Evolutionary conservation across 37 sponge, comb jelly and placozoan genomes (phyloP).

Genomic region (Eunapius fragilis): DNA sequence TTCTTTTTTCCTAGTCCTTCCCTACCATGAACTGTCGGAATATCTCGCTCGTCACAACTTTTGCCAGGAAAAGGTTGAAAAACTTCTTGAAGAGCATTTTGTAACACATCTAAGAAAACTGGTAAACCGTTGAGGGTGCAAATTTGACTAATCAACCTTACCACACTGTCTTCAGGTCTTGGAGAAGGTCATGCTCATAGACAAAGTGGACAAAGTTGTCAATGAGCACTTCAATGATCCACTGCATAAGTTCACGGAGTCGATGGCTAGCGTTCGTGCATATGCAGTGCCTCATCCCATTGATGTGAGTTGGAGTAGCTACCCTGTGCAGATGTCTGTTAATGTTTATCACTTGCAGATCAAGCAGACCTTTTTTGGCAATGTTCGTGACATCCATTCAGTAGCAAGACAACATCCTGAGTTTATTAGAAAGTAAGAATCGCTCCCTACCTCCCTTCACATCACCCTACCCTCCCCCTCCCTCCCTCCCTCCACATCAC

Average conservation of each 20-base stretch:
- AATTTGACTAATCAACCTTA: no score
- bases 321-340: no score
- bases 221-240: conserved; percentile 2
- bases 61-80: conserved; percentile 48
- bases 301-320: conserved; percentile 20
- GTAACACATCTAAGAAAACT: conserved; percentile 12
- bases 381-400: background rate
- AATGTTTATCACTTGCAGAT: background rate
- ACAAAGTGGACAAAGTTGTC: conserved; percentile 14
- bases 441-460: no score
- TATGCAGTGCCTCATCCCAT: conserved; percentile 32
- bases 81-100: conserved; percentile 36
- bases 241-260: conserved; percentile 33
- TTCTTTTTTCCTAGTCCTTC: conserved; percentile 71
- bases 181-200: background rate
- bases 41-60: conserved; percentile 56
- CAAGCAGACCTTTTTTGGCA: background rate
- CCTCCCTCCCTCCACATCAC: no score
- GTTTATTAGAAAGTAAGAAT: background rate
- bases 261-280: conserved; percentile 15
- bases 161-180: background rate
- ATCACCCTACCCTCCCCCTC: no score
- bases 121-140: background rate
- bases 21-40: conserved; percentile 57
- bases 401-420: background rate